Evolutionary conservation across 2,888 invertebrate species (phyloP), one percentile per base, ranked within the genome.

Genomic region (Cartodere bifasciata): DNA sequence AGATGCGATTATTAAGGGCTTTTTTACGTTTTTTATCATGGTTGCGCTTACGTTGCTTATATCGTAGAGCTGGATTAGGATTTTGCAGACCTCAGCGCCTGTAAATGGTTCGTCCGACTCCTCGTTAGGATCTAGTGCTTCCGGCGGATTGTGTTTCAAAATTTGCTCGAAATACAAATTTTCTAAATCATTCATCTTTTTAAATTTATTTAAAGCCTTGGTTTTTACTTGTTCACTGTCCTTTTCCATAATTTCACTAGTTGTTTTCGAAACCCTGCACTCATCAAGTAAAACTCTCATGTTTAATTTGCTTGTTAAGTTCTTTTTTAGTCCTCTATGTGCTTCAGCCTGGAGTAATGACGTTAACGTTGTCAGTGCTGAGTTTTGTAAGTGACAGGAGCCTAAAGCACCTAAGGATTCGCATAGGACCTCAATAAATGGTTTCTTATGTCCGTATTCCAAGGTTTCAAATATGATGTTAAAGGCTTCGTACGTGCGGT

Each of bases 71-170:
- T 60, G 52, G 9, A 68, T 42, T 13, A 68, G 46, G 27, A 58
- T 56, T 39, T 55, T 55, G 36, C 65, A 67, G 7, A 68, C 49
- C 42, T 64, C 62, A 0, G 58, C 57, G 1, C 67, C 67, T 3
- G 59, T 23, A 39, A 28, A 4, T 20, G 29, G 7, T 29, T 14
- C 6, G 27, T 26, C 10, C 4, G 6, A 5, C n/a, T 21, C 21
- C 6, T 10, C 4, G 10, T 26, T 6, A 6, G 11, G 9, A 6
- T 23, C 24, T 7, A 23, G 6, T n/a, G 6, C 11, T 6, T 6
- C 11, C 24, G 7, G 7, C 7, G 9, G 20, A 20, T 32, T 35
- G 26, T 22, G 16, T 27, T 21, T 28, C 21, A 23, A 6, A 10
- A 45, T 29, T 22, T 43, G 40, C 2, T 45, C 49, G 35, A 52